phyloP scores from a whole-genome alignment of 1,140 invertebrate species.

The Scaptodrosophila lebanonensis region DNA sequence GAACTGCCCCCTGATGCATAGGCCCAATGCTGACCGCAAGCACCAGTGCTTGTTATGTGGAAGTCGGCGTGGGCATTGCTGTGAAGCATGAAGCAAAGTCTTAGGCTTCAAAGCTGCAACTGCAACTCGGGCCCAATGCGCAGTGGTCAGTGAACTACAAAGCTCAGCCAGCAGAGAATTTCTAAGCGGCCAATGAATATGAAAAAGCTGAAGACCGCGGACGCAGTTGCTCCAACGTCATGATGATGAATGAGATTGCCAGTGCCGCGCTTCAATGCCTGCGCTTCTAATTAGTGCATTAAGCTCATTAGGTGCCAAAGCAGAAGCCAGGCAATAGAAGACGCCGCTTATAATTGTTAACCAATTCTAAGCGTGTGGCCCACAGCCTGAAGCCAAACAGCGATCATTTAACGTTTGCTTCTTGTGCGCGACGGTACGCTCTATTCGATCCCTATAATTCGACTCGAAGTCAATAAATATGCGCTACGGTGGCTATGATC shows the following conservation, averaged over 20 bases:
- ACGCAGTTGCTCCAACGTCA: not conserved
- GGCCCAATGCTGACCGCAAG: too few relatives aligned
- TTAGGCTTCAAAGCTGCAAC: not conserved
- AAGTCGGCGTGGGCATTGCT: constrained; percentile 7
- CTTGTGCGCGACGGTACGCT: constrained; percentile 19
- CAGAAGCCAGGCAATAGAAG: constrained; percentile 9
- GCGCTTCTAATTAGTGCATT: constrained; percentile 64
- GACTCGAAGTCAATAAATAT: constrained; percentile 55
- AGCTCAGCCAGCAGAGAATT: constrained; percentile 16
- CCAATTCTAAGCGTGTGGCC: constrained; percentile 20
- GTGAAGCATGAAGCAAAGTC: constrained; percentile 16
- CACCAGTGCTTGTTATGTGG: too few relatives aligned
- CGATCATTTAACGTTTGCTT: constrained; percentile 35
- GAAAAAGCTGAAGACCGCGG: constrained; percentile 1
- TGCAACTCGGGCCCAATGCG: constrained; percentile 16
- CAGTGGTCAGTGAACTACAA: constrained; percentile 54
- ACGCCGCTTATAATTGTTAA: constrained; percentile 12
- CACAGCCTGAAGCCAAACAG: constrained; percentile 4
- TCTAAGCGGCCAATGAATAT: too few relatives aligned
- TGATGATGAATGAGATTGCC: constrained; percentile 1
- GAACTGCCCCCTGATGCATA: not conserved
- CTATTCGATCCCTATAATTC: not conserved
- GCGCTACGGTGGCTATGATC: constrained; percentile 81
- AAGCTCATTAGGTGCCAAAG: constrained; percentile 33
- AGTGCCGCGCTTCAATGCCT: constrained; percentile 46